These are phyloP conservation scores for Tamias sibiricus DNA, from an alignment of 2,113 vertebrate species.

Conservation along the genomic window DNA sequence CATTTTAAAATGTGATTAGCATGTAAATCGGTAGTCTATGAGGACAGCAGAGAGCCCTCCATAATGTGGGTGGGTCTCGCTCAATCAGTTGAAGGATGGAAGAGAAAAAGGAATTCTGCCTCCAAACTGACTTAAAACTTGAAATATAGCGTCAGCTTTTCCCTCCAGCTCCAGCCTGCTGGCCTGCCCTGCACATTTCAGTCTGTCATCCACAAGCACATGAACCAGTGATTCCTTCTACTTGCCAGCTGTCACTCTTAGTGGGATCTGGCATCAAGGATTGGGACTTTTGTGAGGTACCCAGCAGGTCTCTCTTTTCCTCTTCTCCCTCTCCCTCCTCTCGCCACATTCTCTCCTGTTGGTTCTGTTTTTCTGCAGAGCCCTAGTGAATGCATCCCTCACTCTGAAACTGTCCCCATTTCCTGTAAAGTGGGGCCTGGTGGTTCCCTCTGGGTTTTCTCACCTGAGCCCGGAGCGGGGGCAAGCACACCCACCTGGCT, in stretches of 20 bases:
- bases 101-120: background rate
- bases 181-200: background rate
- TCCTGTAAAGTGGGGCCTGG: background rate
- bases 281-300: too few relatives aligned
- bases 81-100: background rate
- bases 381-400: background rate
- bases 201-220: background rate
- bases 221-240: background rate
- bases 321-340: background rate
- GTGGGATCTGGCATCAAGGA: too few relatives aligned
- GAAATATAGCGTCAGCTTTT: background rate
- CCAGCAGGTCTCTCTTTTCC: background rate
- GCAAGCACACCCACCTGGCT: background rate
- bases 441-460: background rate
- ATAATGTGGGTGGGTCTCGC: background rate
- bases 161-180: background rate
- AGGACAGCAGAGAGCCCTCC: background rate
- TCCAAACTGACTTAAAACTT: background rate
- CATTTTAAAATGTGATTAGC: background rate
- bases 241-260: too few relatives aligned
- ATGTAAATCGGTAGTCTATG: too few relatives aligned
- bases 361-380: background rate
- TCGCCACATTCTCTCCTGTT: background rate
- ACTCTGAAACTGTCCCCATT: background rate
- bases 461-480: too few relatives aligned